Conservation (phyloP, 2,113 vertebrate genomes). For the Upupa epops region DNA sequence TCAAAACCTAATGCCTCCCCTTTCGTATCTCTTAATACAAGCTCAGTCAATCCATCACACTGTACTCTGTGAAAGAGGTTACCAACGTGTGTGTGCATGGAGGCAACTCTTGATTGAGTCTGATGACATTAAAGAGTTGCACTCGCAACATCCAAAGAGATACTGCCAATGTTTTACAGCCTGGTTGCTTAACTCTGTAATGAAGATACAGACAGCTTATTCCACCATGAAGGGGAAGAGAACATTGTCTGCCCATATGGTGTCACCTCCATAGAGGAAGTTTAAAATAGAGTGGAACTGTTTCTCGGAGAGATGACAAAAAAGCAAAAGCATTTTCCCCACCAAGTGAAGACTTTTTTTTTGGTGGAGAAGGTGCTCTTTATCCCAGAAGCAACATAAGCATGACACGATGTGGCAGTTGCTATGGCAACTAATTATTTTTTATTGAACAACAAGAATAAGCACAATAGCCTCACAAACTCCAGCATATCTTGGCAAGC, state of each 20-base stretch:
- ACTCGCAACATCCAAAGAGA: neutral
- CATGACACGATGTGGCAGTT: slow-evolving; percentile 61
- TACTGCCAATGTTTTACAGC: neutral
- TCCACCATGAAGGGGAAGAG: neutral
- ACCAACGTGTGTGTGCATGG: neutral
- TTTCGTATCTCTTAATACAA: neutral
- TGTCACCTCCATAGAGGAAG: neutral
- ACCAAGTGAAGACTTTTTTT: slow-evolving; percentile 27
- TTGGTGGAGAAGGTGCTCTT: slow-evolving; percentile 48
- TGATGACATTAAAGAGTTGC: neutral
- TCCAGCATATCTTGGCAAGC: slow-evolving; percentile 44
- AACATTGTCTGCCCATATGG: slow-evolving; percentile 1
- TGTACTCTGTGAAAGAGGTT: neutral
- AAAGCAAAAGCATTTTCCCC: slow-evolving; percentile 30
- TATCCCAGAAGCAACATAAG: slow-evolving; percentile 59
- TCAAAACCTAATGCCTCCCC: neutral
- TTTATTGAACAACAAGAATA: slow-evolving; percentile 65
- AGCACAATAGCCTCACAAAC: slow-evolving; percentile 56
- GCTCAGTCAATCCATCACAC: neutral
- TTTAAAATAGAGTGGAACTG: slow-evolving; percentile 41
- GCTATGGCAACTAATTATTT: slow-evolving; percentile 64
- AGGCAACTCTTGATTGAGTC: neutral
- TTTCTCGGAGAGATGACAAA: slow-evolving; percentile 8
- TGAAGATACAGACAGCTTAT: neutral
- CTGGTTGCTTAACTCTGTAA: neutral